Evolutionary conservation across 2,888 invertebrate genomes (phyloP), one percentile per base, ranked within the genome.

Genomic region (Drosophila prostipennis): DNA sequence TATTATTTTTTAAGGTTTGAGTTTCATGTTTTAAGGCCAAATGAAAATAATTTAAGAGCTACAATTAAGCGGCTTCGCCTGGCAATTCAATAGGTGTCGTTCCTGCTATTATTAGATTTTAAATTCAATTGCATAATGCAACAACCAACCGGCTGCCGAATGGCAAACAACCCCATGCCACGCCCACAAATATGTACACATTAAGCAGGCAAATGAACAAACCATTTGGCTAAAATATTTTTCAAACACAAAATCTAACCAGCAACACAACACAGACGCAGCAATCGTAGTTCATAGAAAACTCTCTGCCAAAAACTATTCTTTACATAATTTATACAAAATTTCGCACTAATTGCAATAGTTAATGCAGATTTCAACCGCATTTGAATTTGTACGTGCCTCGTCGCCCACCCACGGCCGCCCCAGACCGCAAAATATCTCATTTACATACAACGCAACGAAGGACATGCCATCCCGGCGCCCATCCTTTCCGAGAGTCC

Each of bases 301-400:
- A 72, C 58, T 56, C 52, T 71, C 76, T 76, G 52, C 75, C 76
- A 71, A 85, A 79, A 82, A 83, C 81, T 76, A 89, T 89, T 84
- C 89, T 89, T 84, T 89, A 80, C 87, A 84, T 89, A 89, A 89
- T 84, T 84, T 84, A 84, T 84, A 72, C 76, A 70, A 72, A 84
- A 84, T 89, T 87, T 74, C 72, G 85, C 72, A 87, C 84, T 84
- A 84, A 84, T 84, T 84, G 84, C 89, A 79, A 87, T 87, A 89
- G 89, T 89, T 84, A 89, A 84, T 84, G 87, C 84, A 84, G 84
- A 84, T 89, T 89, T 87, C 73, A 74, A 84, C 87, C 84, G 69
- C 87, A 89, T 89, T 80, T 73, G 77, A 83, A 80, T 83, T 70
- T 81, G 75, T 74, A 77, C 87, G 87, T 77, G 80, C 73, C 70